Evolutionary conservation across 2,113 vertebrate species (phyloP).

Genomic region (Rafetus swinhoei): DNA sequence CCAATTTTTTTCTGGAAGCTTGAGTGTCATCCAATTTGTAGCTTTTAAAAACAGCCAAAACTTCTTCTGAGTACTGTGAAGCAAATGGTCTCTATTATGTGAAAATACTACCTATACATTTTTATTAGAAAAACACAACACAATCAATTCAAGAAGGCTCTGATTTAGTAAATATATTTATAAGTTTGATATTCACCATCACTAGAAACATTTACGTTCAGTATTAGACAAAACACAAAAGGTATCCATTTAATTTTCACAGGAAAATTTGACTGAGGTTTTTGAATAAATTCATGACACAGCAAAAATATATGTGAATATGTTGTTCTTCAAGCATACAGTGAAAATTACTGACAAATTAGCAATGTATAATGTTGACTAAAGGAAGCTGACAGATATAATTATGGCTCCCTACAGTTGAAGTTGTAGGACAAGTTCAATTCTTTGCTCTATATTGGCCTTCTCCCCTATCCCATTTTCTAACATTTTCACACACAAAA

Average conservation of each 20-base stretch:
- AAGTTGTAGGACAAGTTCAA: not conserved
- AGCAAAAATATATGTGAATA: not conserved
- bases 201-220: not conserved
- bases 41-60: conserved; percentile 97
- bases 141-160: not conserved
- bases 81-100: conserved; percentile 9
- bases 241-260: rapidly evolving
- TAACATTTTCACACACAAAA: not conserved
- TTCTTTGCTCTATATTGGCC: not conserved
- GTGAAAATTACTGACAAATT: not conserved
- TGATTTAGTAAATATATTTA: not conserved
- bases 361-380: not conserved
- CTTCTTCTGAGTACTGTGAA: conserved; percentile 94
- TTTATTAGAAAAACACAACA: not conserved
- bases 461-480: not conserved
- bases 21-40: conserved; percentile 98
- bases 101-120: not conserved
- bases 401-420: not conserved
- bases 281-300: not conserved
- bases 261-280: not conserved
- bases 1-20: conserved; percentile 93
- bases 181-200: not conserved
- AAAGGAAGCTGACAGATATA: not conserved
- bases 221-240: rapidly evolving
- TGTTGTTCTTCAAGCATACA: not conserved